Percentiles rank a stretch among this genome's conserved stretches.
Conservation (phyloP, 2,113 vertebrate genomes). For the Leucopsar rothschildi region DNA sequence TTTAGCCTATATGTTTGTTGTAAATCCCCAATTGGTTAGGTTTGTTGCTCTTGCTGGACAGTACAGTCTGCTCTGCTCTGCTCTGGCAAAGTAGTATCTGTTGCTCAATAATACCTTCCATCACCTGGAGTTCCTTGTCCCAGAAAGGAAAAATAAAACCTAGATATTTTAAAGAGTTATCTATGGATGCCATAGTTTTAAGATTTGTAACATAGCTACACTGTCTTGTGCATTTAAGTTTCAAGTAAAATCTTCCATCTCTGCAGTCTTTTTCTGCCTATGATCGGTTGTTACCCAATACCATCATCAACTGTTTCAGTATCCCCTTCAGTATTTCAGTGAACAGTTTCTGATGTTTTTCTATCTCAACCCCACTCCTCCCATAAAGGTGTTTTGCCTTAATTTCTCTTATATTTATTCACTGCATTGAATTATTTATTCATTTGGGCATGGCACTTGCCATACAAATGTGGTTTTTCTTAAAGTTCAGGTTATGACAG, state of each 20-base stretch:
- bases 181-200: neutral
- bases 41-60: neutral
- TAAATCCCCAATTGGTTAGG: neutral
- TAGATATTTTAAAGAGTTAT: neutral
- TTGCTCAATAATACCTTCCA: neutral
- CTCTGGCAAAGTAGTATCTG: neutral
- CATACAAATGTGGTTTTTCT: neutral
- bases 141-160: neutral
- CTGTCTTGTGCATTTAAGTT: neutral
- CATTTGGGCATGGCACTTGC: neutral
- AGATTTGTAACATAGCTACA: neutral
- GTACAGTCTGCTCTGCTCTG: neutral
- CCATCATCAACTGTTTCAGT: neutral
- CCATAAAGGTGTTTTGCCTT: neutral
- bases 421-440: neutral
- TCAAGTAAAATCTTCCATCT: neutral
- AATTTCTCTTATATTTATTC: neutral
- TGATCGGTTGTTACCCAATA: neutral
- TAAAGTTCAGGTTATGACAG: neutral
- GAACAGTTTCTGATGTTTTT: neutral
- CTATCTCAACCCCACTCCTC: fast-evolving
- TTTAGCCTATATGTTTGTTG: neutral
- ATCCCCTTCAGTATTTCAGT: neutral
- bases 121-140: neutral
- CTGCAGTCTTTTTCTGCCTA: neutral